These are phyloP conservation scores for Punctoribates punctum DNA, from an alignment of 2,888 invertebrate species.

Conservation along the genomic window DNA sequence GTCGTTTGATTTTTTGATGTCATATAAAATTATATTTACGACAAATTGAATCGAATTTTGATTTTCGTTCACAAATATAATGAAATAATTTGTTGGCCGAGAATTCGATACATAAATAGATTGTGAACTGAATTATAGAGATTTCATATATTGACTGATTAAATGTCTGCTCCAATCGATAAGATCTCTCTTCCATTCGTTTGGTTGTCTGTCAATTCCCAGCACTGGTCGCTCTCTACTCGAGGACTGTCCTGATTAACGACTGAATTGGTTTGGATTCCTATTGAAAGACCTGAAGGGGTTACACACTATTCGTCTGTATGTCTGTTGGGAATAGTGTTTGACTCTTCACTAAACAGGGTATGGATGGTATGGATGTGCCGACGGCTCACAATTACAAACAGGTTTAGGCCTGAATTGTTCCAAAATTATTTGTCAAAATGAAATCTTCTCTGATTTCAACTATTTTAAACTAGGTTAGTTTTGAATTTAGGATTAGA, in stretches of 20 bases:
- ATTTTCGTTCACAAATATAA: background rate
- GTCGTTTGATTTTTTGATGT: background rate
- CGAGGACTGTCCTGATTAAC: constrained; percentile 11
- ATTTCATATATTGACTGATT: background rate
- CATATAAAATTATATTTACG: background rate
- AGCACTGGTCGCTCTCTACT: background rate
- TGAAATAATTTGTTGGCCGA: background rate
- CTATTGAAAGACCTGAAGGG: background rate
- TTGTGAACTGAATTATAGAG: background rate
- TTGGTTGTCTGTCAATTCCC: constrained; percentile 11
- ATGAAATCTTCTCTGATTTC: too few relatives aligned
- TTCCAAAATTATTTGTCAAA: too few relatives aligned
- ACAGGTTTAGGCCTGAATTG: too few relatives aligned
- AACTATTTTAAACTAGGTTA: too few relatives aligned
- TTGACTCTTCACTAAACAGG: too few relatives aligned
- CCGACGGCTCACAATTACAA: too few relatives aligned
- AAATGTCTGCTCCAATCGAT: background rate
- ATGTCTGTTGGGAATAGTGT: background rate
- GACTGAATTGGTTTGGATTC: constrained; percentile 1
- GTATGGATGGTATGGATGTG: too few relatives aligned
- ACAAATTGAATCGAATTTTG: background rate
- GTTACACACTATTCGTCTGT: background rate
- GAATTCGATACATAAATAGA: background rate
- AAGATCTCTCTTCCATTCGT: background rate
- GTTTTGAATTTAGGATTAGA: too few relatives aligned